Evolutionary conservation across 2,888 invertebrate species (phyloP).

Genomic region (Drosophila rubida): DNA sequence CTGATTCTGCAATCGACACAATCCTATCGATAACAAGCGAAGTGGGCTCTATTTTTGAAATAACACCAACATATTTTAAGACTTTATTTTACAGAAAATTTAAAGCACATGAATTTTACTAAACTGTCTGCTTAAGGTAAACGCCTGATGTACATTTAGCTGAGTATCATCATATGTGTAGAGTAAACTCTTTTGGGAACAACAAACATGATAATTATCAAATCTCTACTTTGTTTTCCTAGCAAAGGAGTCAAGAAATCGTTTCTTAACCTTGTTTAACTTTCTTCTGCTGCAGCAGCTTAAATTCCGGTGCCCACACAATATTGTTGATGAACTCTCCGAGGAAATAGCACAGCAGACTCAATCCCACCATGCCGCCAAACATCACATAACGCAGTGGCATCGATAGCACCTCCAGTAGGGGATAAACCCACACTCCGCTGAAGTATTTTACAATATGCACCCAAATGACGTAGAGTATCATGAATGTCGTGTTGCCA

Average conservation of each 20-base stretch:
- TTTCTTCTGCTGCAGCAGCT: constrained; percentile 72
- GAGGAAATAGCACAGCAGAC: constrained; percentile 87
- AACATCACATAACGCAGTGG: constrained; percentile 91
- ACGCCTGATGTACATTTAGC: constrained; percentile 1
- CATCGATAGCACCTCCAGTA: constrained; percentile 90
- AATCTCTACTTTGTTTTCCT: constrained; percentile 17
- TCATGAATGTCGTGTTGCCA: constrained; percentile 88
- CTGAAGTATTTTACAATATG: constrained; percentile 90
- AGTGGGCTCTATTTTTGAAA: constrained; percentile 3
- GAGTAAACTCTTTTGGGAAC: constrained; percentile 26
- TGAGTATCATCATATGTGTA: constrained; percentile 16
- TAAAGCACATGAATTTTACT: constrained; percentile 5
- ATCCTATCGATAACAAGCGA: constrained; percentile 16
- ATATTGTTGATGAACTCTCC: constrained; percentile 90
- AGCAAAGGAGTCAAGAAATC: not conserved
- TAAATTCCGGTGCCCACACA: constrained; percentile 89
- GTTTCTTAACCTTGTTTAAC: constrained; percentile 31
- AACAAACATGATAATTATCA: constrained; percentile 14
- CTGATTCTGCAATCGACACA: constrained; percentile 9
- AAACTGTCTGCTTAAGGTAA: constrained; percentile 12
- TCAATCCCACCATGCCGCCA: constrained; percentile 87
- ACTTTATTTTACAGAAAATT: constrained; percentile 10
- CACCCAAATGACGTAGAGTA: constrained; percentile 91
- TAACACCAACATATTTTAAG: not conserved
- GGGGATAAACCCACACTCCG: constrained; percentile 95